phyloP scores from a whole-genome alignment of 2,888 invertebrate genomes.

The Athalia circularis region DNA sequence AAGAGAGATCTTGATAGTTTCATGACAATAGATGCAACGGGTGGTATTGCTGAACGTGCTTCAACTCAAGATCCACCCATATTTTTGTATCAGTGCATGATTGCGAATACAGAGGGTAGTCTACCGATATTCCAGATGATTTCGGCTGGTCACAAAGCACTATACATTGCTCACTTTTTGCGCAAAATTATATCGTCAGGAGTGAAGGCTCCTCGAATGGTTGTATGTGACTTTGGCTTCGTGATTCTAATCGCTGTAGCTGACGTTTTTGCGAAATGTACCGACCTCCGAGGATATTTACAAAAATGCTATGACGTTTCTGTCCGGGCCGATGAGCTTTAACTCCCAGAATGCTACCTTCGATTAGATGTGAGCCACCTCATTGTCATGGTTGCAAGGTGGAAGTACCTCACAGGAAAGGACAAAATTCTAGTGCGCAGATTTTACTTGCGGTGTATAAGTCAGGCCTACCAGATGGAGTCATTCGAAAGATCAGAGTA shows the following conservation, averaged over 20 bases:
- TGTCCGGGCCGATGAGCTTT: not conserved
- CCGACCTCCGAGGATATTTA: slow-evolving; percentile 35
- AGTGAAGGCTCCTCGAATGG: slow-evolving; percentile 24
- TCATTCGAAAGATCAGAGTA: no score
- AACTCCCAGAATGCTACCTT: not conserved
- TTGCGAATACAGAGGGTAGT: slow-evolving; percentile 40
- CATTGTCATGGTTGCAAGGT: no score
- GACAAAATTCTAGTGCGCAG: no score
- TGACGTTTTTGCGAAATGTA: slow-evolving; percentile 37
- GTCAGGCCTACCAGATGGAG: no score
- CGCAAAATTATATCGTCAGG: slow-evolving; percentile 24
- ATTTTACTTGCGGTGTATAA: no score
- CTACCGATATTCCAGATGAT: slow-evolving; percentile 46
- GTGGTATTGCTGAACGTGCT: slow-evolving; percentile 38
- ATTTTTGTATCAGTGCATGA: slow-evolving; percentile 48
- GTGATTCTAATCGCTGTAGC: slow-evolving; percentile 31
- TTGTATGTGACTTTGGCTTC: slow-evolving; percentile 21
- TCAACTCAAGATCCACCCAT: slow-evolving; percentile 40
- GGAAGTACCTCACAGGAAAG: no score
- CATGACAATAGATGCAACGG: slow-evolving; percentile 47
- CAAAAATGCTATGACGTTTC: slow-evolving; percentile 30
- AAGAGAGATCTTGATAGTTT: slow-evolving; percentile 39
- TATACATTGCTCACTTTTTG: slow-evolving; percentile 41
- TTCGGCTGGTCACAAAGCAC: slow-evolving; percentile 35
- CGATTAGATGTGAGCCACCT: no score